Percentiles rank a stretch among this genome's conserved stretches.
Evolutionary conservation across 2,888 invertebrate species (phyloP).

Genomic region (Adelphocoris suturalis): DNA sequence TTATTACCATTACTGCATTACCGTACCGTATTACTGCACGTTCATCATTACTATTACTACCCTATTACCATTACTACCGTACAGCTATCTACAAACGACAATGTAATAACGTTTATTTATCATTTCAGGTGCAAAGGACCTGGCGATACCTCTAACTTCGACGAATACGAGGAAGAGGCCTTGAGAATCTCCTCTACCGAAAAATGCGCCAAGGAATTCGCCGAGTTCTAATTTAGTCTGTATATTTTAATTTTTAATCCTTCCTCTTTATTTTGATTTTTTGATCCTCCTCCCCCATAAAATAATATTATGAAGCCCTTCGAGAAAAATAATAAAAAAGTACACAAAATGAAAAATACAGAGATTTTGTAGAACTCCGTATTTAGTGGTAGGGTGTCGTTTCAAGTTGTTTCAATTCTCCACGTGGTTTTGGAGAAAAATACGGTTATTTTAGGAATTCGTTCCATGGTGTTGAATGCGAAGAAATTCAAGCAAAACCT

Average conservation of each 20-base stretch:
- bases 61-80: too few species aligned
- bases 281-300: slow-evolving; percentile 8
- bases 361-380: slow-evolving; percentile 30
- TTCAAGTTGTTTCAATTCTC: background rate
- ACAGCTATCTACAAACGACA: too few species aligned
- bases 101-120: background rate
- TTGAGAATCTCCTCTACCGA: slow-evolving; percentile 98
- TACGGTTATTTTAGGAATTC: background rate
- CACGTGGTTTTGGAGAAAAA: background rate
- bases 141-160: slow-evolving; percentile 99
- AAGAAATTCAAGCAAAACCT: too few species aligned
- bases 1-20: too few species aligned
- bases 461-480: too few species aligned
- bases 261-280: slow-evolving; percentile 22
- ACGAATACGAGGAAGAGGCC: slow-evolving; percentile 99
- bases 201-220: slow-evolving; percentile 99
- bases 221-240: slow-evolving; percentile 89
- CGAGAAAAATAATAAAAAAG: slow-evolving; percentile 42
- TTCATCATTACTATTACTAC: too few species aligned
- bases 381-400: background rate
- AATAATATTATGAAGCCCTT: background rate
- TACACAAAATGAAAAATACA: background rate
- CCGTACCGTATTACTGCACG: too few species aligned
- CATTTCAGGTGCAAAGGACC: slow-evolving; percentile 90
- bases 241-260: slow-evolving; percentile 15